A percentile compares a stretch with the other conserved stretches of the same genome.
Conservation (phyloP, 2,888 invertebrate genomes). For the Ptychoptera albimana region DNA sequence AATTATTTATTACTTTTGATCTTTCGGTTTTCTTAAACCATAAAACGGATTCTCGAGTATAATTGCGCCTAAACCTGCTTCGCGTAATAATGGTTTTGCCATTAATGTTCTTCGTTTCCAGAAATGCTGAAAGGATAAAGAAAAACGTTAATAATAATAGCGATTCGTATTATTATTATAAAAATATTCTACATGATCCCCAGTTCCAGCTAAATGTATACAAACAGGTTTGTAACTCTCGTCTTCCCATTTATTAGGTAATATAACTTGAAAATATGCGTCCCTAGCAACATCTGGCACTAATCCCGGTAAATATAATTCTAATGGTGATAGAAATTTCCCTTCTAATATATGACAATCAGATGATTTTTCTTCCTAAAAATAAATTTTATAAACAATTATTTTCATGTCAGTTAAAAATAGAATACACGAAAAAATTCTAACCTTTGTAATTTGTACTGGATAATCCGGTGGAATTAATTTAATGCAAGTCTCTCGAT, state of each 20-base stretch:
- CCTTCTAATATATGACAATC: constrained; percentile 72
- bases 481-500: constrained; percentile 65
- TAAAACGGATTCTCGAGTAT: constrained; percentile 96
- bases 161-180: not conserved
- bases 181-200: constrained; percentile 70
- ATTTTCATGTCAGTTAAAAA: not conserved
- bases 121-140: constrained; percentile 49
- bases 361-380: constrained; percentile 52
- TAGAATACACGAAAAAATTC: constrained; percentile 8
- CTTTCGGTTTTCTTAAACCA: constrained; percentile 71
- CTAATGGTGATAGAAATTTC: constrained; percentile 73
- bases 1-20: constrained; percentile 49
- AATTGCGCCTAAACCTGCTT: constrained; percentile 81
- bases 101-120: constrained; percentile 80
- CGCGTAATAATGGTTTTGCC: constrained; percentile 79
- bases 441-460: constrained; percentile 72
- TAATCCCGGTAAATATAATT: constrained; percentile 65
- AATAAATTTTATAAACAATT: constrained; percentile 2
- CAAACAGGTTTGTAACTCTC: constrained; percentile 64
- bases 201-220: constrained; percentile 92
- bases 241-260: constrained; percentile 66
- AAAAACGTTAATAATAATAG: constrained; percentile 3
- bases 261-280: constrained; percentile 69
- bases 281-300: constrained; percentile 69
- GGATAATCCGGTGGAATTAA: constrained; percentile 72